Conservation (phyloP, 1,140 invertebrate species). For the Drosophila setifemur region DNA sequence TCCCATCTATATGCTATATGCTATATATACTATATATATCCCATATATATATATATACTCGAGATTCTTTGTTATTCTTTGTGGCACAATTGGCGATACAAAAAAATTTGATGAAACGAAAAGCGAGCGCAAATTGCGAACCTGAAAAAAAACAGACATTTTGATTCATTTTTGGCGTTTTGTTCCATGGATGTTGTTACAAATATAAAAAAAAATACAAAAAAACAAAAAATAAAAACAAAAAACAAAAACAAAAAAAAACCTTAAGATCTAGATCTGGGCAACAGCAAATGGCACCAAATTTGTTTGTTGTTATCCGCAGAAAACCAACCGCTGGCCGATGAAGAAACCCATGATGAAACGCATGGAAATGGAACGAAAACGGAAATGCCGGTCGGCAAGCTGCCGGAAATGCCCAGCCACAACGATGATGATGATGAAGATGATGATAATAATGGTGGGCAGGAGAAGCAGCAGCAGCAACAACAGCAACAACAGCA, state of each 20-base stretch:
- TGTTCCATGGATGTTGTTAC: constrained; percentile 77
- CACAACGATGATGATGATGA: neutral
- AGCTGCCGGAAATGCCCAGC: neutral
- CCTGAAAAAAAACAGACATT: constrained; percentile 40
- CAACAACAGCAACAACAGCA: constrained; percentile 4
- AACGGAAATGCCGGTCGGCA: neutral
- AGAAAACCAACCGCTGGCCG: constrained; percentile 46
- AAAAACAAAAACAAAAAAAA: constrained; percentile 22
- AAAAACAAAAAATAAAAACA: constrained; percentile 25
- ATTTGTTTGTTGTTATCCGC: constrained; percentile 73
- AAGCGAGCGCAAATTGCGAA: constrained; percentile 28
- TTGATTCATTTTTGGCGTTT: constrained; percentile 78
- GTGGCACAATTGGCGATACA: constrained; percentile 40
- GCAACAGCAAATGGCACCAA: constrained; percentile 67
- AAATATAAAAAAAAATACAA: constrained; percentile 16
- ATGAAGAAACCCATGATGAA: too few species aligned
- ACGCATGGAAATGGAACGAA: constrained; percentile 10
- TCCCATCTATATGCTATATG: neutral
- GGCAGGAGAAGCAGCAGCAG: neutral
- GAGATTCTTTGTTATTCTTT: constrained; percentile 47
- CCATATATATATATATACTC: neutral
- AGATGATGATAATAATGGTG: neutral
- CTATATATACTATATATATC: neutral
- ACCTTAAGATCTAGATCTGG: constrained; percentile 35
- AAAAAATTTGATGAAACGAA: constrained; percentile 14